Evolutionary conservation across 2,888 invertebrate species (phyloP).

Genomic region (Ophonus ardosiacus): DNA sequence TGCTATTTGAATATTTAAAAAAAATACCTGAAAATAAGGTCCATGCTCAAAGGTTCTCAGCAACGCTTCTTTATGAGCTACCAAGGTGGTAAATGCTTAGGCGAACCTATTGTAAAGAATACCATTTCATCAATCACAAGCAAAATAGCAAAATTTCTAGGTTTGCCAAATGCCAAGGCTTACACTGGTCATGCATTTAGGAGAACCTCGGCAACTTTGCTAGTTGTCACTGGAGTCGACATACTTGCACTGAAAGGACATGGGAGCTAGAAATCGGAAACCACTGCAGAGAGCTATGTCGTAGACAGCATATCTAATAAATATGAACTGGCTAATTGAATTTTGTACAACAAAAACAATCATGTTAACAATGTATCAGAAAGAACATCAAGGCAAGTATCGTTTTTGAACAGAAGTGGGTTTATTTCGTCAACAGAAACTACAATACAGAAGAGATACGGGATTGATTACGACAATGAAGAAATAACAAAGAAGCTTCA

Average conservation of each 20-base stretch:
- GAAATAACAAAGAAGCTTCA: not conserved
- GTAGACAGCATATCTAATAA: conserved; percentile 48
- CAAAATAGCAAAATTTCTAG: not conserved
- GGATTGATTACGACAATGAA: not conserved
- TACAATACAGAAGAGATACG: no score
- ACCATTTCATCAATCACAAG: not conserved
- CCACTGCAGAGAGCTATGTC: conserved; percentile 66
- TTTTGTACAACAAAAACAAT: no score
- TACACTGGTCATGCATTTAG: conserved; percentile 68
- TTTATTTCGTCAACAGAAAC: no score
- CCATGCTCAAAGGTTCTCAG: not conserved
- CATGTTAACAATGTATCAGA: no score
- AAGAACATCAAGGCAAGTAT: no score
- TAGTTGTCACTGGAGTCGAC: conserved; percentile 66
- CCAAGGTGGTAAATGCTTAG: not conserved
- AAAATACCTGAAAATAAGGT: not conserved
- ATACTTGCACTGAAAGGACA: conserved; percentile 65
- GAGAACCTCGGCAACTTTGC: conserved; percentile 66
- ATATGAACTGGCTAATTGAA: no score
- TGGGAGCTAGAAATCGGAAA: conserved; percentile 65
- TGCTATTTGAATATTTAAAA: not conserved
- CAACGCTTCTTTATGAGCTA: not conserved
- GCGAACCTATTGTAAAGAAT: not conserved
- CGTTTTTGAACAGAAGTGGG: no score
- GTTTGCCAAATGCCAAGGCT: not conserved